Conservation (phyloP, 2,797 vertebrate species). For the Huso huso region DNA sequence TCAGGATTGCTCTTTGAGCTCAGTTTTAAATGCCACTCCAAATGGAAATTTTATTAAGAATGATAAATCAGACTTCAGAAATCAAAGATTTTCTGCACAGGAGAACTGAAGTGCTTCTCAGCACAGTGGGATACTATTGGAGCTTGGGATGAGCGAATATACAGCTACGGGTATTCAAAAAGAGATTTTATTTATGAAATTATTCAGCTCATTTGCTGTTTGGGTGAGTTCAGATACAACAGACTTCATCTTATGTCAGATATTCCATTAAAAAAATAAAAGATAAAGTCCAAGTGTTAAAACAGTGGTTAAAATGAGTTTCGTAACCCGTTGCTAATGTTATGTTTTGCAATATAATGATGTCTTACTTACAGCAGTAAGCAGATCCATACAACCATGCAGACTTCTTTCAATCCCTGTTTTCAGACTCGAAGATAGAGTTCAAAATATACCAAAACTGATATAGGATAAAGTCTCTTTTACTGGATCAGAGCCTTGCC, state of each 20-base stretch:
- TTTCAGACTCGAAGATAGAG: no score
- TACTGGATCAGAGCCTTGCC: no score
- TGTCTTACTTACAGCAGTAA: no score
- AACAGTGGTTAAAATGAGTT: no score
- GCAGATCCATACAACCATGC: no score
- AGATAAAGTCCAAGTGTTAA: no score
- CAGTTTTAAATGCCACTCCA: not conserved
- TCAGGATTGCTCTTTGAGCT: not conserved
- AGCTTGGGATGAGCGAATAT: not conserved
- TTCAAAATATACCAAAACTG: no score
- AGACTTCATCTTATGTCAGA: not conserved
- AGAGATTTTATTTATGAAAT: not conserved
- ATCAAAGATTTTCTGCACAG: not conserved
- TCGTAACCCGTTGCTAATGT: no score
- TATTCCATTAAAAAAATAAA: no score
- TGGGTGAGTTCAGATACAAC: not conserved
- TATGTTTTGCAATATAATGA: no score
- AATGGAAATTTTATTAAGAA: conserved; percentile 1
- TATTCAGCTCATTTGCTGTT: not conserved
- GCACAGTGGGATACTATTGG: not conserved
- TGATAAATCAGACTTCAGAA: conserved; percentile 3
- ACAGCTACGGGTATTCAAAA: not conserved
- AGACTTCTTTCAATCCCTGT: no score
- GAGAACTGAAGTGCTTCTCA: not conserved
- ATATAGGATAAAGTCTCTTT: no score